These are phyloP conservation scores for Dascyllus trimaculatus DNA, from an alignment of 2,113 vertebrate species.

Conservation along the genomic window DNA sequence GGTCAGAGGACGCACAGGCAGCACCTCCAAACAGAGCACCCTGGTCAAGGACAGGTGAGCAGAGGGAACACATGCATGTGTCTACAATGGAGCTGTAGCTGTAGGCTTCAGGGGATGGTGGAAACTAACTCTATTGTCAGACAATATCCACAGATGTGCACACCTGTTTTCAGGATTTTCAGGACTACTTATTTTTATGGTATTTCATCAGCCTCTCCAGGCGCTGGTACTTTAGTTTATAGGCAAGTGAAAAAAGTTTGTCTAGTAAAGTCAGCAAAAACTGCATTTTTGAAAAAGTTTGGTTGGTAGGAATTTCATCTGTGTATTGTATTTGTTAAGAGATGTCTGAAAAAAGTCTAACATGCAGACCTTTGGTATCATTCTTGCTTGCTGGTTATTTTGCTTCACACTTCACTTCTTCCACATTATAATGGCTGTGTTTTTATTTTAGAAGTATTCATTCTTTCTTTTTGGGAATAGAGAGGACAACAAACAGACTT, in stretches of 20 bases:
- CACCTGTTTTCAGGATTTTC: slow-evolving; percentile 17
- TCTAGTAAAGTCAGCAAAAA: slow-evolving; percentile 35
- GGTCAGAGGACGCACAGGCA: slow-evolving; percentile 60
- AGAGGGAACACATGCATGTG: not conserved
- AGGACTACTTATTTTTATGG: slow-evolving; percentile 30
- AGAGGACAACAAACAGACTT: too few species aligned
- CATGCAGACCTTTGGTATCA: not conserved
- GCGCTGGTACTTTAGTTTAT: slow-evolving; percentile 1
- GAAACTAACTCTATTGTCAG: slow-evolving; percentile 10
- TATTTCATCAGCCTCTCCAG: slow-evolving; percentile 42
- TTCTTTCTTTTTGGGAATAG: too few species aligned
- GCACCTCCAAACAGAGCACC: slow-evolving; percentile 68
- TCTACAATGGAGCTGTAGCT: slow-evolving; percentile 5
- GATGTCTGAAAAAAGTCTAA: slow-evolving; percentile 19
- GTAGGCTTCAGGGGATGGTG: not conserved
- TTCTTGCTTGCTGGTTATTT: slow-evolving; percentile 8
- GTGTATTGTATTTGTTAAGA: slow-evolving; percentile 11
- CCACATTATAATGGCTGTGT: too few species aligned
- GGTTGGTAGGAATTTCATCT: slow-evolving; percentile 22
- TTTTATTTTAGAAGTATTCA: too few species aligned
- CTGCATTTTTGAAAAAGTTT: slow-evolving; percentile 14
- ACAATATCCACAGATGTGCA: slow-evolving; percentile 25
- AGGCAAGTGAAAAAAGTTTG: slow-evolving; percentile 34
- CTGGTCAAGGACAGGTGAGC: slow-evolving; percentile 81
- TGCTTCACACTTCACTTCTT: not conserved